Percentiles rank a stretch among this genome's conserved stretches.
These are phyloP conservation scores for Trichopoda pennipes DNA, from an alignment of 2,888 invertebrate species.

Conservation along the genomic window DNA sequence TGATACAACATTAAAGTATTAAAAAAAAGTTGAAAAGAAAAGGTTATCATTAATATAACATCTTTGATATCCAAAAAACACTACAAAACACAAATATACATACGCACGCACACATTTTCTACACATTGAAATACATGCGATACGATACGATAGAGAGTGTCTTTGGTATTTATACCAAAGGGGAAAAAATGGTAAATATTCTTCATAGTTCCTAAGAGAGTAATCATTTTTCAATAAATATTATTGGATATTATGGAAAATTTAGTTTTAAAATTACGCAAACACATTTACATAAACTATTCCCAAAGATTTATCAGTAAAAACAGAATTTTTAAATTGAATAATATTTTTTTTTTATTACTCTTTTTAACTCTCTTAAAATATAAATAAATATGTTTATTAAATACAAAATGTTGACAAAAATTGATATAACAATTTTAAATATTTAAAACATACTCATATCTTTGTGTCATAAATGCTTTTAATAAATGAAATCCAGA, in stretches of 20 bases:
- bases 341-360: background rate
- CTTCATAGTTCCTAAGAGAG: slow-evolving; percentile 60
- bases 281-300: slow-evolving; percentile 8
- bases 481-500: too few relatives aligned
- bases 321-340: background rate
- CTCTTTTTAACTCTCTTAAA: background rate
- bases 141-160: background rate
- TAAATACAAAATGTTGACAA: background rate
- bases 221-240: slow-evolving; percentile 68
- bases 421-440: too few relatives aligned
- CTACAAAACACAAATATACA: slow-evolving; percentile 12
- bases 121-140: slow-evolving; percentile 1
- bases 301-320: background rate
- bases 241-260: slow-evolving; percentile 47
- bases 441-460: too few relatives aligned
- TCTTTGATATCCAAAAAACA: slow-evolving; percentile 64
- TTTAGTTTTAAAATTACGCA: background rate
- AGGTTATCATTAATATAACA: slow-evolving; percentile 68
- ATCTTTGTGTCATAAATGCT: too few relatives aligned
- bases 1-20: slow-evolving; percentile 59
- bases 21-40: slow-evolving; percentile 30
- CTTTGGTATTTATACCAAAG: background rate
- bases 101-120: slow-evolving; percentile 38
- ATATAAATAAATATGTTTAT: background rate
- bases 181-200: slow-evolving; percentile 50